Evolutionary conservation across 2,797 vertebrate species (phyloP), one percentile per base, ranked within the genome.

Genomic region (Pangasius krempfi): DNA sequence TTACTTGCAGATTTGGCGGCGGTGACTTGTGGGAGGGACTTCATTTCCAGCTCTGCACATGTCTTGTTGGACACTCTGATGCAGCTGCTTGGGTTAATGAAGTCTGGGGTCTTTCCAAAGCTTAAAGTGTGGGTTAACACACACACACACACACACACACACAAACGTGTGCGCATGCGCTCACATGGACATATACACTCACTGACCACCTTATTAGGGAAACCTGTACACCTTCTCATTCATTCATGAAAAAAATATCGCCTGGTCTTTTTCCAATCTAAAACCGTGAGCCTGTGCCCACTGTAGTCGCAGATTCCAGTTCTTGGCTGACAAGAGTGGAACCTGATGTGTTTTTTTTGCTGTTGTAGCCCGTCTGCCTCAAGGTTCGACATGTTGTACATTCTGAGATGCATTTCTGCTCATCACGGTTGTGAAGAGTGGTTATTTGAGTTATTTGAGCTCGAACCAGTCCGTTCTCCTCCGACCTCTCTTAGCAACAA

Each of bases 71-170:
- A 98, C 92, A 98, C 97, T 0, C 94, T 98, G 90, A 94, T 98
- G 91, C 96, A 96, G 70, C 96, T 98, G 72, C 95, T 99, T 86
- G 95, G 96, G 87, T 91, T 96, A 90, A 94, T 99, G 95, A 97
- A 96, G 94, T 95, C 97, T 0, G 97, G 97, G 9, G 94, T 96
- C 91, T 98, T 97, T 88, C 96, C 96, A 85, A 97, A 94, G 92
- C 97, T 99, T 44, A 98, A 98, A 98, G 97, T 98, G 98, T 99
- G 96, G 0, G 97, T 94, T 37, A 78, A 78, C 54, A 20, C 73
- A 85, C 27, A 82, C 56, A 88, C 20, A 62, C 64, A 87, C 83
- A 52, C 22, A 47, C 20, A 44, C 44, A 66, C 50, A 72, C 30
- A 73, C 44, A 47, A 8, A 9, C 47, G 1, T 9, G 47, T 47